phyloP scores from a whole-genome alignment of 1,140 invertebrate genomes.

The Calliphora vicina region DNA sequence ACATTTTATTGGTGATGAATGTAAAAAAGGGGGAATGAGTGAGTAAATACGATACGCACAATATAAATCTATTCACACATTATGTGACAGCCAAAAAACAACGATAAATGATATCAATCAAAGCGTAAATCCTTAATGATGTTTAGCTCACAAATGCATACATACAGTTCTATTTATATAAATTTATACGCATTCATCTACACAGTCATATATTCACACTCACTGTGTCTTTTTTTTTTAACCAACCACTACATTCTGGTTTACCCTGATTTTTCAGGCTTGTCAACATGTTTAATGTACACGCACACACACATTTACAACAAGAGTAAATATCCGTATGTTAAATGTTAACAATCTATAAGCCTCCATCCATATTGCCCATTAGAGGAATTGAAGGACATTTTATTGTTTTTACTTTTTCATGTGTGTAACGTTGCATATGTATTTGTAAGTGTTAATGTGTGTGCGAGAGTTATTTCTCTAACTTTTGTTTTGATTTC shows the following conservation, averaged over 20 bases:
- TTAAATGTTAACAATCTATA: no score
- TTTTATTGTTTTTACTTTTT: neutral
- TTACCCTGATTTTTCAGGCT: neutral
- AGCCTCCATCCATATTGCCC: neutral
- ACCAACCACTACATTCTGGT: neutral
- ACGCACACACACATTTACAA: neutral
- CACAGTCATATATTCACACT: no score
- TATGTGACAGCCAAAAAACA: constrained; percentile 12
- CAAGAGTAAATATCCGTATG: neutral
- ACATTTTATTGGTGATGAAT: no score
- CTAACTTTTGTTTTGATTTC: neutral
- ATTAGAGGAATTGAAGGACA: neutral
- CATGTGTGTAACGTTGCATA: neutral
- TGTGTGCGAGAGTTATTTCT: neutral
- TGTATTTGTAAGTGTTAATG: neutral
- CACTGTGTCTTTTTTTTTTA: neutral
- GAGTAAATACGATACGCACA: neutral
- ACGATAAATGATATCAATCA: constrained; percentile 30
- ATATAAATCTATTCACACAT: constrained; percentile 5
- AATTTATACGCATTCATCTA: no score
- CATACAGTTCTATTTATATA: no score
- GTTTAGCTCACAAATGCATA: neutral
- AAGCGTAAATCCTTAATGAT: constrained; percentile 25
- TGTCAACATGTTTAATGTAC: neutral
- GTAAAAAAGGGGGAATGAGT: no score